Base-by-base conservation (phyloP, 2,888 invertebrate species). In the Osmoderma eremita region DNA sequence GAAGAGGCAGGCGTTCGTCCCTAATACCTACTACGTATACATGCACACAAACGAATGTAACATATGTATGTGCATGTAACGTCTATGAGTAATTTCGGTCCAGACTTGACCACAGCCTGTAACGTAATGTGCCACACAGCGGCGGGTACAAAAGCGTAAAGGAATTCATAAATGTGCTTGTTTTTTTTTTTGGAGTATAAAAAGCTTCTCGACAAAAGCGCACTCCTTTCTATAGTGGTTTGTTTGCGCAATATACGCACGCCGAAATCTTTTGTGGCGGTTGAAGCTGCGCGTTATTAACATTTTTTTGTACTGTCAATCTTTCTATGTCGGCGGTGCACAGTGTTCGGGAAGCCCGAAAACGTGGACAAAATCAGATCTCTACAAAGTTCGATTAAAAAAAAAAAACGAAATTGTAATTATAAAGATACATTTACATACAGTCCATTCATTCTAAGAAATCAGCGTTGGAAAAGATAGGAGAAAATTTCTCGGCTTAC, bases 61-160 rank as follows among this genome's bases (percentile, higher is more conserved):
- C 13, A n/a, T 5, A 15, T 3, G 17, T 24, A 1, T 30, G 30
- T 30, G 30, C 1, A 2, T 17, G 18, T 45, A 56, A 22, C 41
- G 5, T 39, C 54, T 39, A 41, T 54, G 54, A 39, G 58, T 45
- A 42, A 58, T 58, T 58, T 45, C 42, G 42, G n/a, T n/a, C 24
- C 53, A 38, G 15, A 63, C 63, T 63, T 63, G 63, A 63, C 63
- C 63, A 41, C 38, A 42, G 30, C 30, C 8, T 30, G 30, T 30
- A 30, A 30, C 13, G 49, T 18, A 51, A 15, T 15, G 12, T 18
- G 17, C n/a, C 51, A 51, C 51, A 22, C 41, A 42, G 42, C 36
- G 51, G 51, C 18, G 38, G 38, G 30, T 38, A 58, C 42, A 30
- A 58, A 42, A 58, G 22, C 42, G 45, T 20, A 39, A 39, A 58